These are phyloP conservation scores for Eupithecia centaureata DNA, from an alignment of 2,888 invertebrate genomes.

Conservation along the genomic window DNA sequence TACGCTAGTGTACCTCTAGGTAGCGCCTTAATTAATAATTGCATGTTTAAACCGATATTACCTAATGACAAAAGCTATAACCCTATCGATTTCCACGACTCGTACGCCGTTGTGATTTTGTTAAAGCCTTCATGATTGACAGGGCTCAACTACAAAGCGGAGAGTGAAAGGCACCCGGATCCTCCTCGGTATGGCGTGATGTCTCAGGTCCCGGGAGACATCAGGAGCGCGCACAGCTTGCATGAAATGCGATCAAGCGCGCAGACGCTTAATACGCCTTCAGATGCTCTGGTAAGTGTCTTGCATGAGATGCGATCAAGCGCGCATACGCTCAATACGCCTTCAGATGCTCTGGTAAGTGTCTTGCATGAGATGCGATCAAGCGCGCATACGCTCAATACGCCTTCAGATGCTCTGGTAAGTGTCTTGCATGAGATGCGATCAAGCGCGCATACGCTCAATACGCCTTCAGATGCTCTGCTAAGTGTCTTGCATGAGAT, in stretches of 20 bases:
- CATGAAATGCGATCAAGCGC: slow-evolving; percentile 70
- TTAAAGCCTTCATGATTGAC: slow-evolving; percentile 16
- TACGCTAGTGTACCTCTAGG: too few relatives aligned
- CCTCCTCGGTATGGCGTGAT: slow-evolving; percentile 75
- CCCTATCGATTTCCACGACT: neutral
- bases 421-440: too few relatives aligned
- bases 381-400: too few relatives aligned
- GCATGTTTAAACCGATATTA: neutral
- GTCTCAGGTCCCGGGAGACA: slow-evolving; percentile 69
- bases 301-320: too few relatives aligned
- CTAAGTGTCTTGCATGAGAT: too few relatives aligned
- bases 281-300: slow-evolving; percentile 69
- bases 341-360: too few relatives aligned
- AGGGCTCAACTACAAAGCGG: slow-evolving; percentile 74
- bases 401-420: too few relatives aligned
- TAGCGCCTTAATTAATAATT: too few relatives aligned
- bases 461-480: too few relatives aligned
- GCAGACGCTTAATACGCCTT: slow-evolving; percentile 73
- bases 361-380: too few relatives aligned
- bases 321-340: too few relatives aligned
- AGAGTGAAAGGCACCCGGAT: slow-evolving; percentile 71
- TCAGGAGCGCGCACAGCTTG: slow-evolving; percentile 70
- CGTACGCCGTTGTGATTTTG: neutral
- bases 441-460: too few relatives aligned
- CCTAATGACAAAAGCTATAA: neutral